Conservation (phyloP, 2,113 vertebrate genomes). For the Motacilla alba region DNA sequence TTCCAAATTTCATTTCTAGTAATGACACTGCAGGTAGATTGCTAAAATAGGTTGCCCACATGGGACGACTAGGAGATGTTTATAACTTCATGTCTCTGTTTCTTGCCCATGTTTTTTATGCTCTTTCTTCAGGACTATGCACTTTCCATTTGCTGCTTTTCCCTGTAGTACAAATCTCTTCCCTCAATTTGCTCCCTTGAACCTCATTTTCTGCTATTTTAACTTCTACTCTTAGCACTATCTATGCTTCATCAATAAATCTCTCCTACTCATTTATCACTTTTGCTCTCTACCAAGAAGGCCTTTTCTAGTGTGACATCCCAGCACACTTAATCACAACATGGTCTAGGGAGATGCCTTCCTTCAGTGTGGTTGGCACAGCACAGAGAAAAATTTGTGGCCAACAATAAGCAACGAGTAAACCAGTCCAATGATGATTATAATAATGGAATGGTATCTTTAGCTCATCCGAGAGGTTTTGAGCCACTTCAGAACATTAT, state of each 20-base stretch:
- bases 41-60: constrained; percentile 5
- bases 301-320: background rate
- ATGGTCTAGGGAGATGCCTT: background rate
- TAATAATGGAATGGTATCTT: background rate
- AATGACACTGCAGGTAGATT: background rate
- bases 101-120: background rate
- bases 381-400: background rate
- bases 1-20: background rate
- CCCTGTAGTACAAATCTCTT: constrained; percentile 46
- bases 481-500: background rate
- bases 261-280: constrained; percentile 66
- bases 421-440: background rate
- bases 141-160: constrained; percentile 7
- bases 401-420: background rate
- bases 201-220: constrained; percentile 77
- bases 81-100: background rate
- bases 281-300: constrained; percentile 45
- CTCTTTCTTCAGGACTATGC: background rate
- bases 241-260: constrained; percentile 76
- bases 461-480: background rate
- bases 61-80: background rate
- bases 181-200: constrained; percentile 69
- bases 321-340: background rate
- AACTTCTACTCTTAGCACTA: constrained; percentile 69
- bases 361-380: background rate